Evolutionary conservation across 2,113 vertebrate species (phyloP), one percentile per base, ranked within the genome.

Genomic region (Emydura subglobosa): DNA sequence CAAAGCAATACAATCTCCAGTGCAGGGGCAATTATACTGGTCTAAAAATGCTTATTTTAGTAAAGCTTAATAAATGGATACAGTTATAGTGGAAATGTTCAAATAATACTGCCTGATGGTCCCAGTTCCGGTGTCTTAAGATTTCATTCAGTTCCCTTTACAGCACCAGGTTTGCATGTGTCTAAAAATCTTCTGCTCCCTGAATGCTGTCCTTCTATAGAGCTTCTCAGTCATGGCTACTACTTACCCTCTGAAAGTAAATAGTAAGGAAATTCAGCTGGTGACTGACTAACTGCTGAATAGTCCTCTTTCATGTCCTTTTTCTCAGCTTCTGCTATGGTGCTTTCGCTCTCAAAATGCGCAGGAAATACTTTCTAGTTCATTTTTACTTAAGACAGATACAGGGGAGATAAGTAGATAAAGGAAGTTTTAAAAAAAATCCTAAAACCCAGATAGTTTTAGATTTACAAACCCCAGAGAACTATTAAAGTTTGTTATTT

Each of bases 171-270:
- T 91, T 89, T 86, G 90, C 93, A 92, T 90, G 59, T 93, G 91
- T 47, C n/a, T 22, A 72, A 74, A 59, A 74, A 27, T 47, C 24
- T 44, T 91, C 96, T 96, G 96, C 91, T 96, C 96, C 96, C 95
- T 95, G 82, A 93, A 97, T 27, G 93, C 92, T 94, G 95, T 94
- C 86, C 95, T 97, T 96, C 93, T 74, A 94, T 93, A 96, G 95
- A 96, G 82, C 92, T 96, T 89, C 74, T 29, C 11, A 47, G 42
- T 78, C 82, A 61, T 82, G 19, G 87, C 96, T 14, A 24, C 6
- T 47, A 29, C 74, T 78, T 78, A 42, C 12, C 25, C 6, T 14
- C 25, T 47, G 74, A 78, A 78, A 44, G 50, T 84, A 94, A 93
- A 79, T 93, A 92, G 94, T 72, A 91, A 94, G 96, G 96, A 92